phyloP scores from a whole-genome alignment of 2,113 vertebrate species.

The Holacanthus passer region DNA sequence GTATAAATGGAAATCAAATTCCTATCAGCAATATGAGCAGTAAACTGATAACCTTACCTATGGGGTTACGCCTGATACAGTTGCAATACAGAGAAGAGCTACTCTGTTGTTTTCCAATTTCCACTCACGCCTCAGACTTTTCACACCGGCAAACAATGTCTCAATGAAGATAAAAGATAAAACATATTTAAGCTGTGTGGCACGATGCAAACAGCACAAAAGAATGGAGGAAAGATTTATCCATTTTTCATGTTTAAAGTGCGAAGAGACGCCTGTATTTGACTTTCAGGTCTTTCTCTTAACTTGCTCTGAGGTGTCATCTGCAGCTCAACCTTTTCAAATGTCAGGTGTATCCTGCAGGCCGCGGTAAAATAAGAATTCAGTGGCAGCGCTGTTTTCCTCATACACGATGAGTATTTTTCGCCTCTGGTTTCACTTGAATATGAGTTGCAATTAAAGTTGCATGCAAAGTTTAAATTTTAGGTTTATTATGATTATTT shows the following conservation, averaged over 20 bases:
- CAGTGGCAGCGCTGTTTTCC: slow-evolving; percentile 6
- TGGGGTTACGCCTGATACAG: slow-evolving; percentile 5
- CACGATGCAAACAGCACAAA: slow-evolving; percentile 32
- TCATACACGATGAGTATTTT: slow-evolving; percentile 15
- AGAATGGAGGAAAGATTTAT: slow-evolving; percentile 8
- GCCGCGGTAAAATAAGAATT: slow-evolving; percentile 45
- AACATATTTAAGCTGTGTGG: slow-evolving; percentile 30
- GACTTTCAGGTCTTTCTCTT: slow-evolving; percentile 51
- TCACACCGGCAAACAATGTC: slow-evolving; percentile 24
- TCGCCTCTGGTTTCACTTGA: slow-evolving; percentile 31
- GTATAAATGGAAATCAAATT: slow-evolving; percentile 10
- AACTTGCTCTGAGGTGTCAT: slow-evolving; percentile 53
- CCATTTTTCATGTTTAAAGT: slow-evolving; percentile 24
- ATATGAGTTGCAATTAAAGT: slow-evolving; percentile 17
- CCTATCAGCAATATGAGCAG: slow-evolving; percentile 6
- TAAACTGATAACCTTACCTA: slow-evolving; percentile 28
- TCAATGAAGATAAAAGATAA: slow-evolving; percentile 28
- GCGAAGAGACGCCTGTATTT: slow-evolving; percentile 46
- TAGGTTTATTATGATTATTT: neutral
- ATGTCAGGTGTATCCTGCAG: slow-evolving; percentile 67
- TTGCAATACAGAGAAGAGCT: slow-evolving; percentile 19
- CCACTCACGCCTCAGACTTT: slow-evolving; percentile 20
- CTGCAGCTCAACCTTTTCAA: slow-evolving; percentile 70
- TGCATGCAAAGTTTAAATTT: neutral
- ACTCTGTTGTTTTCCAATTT: slow-evolving; percentile 48